Evolutionary conservation across 2,113 vertebrate species (phyloP), one percentile per base, ranked within the genome.

Genomic region (Engystomops pustulosus): DNA sequence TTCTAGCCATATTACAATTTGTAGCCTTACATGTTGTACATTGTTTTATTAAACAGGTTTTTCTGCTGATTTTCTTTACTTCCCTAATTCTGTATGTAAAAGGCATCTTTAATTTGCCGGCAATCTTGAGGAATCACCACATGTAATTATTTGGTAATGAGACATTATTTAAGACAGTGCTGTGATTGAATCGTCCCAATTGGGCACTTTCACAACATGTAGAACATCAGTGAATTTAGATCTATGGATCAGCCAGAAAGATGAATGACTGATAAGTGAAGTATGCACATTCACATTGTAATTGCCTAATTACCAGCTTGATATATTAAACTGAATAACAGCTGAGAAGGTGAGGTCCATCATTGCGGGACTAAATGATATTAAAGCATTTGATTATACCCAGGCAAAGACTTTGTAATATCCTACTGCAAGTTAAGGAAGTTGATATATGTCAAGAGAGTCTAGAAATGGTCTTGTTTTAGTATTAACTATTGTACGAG

Each of bases 71-170:
- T 78, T 36, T 20, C 34, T 60, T 62, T 6, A 62, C 53, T 30
- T 79, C 58, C 45, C 62, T 47, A 25, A 65, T 45, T 79, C 6
- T 32, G 41, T 47, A 79, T 79, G 77, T 45, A 5, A 67, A 65
- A 36, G 23, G 47, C 77, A 79, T 79, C 58, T 32, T 79, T 32
- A 79, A 62, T 79, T 65, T 79, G 77, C 44, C 17, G n/a, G 25
- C 30, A 79, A 65, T 65, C 58, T 45, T 67, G 25, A 44, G 55
- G 38, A 79, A 65, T 79, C 38, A 67, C 77, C 38, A 67, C 77
- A 79, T 79, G 77, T 79, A 79, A 67, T 79, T 67, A 79, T 79
- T 79, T 79, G 36, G 58, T 79, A 79, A 79, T 67, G 77, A 79
- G 77, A 79, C 58, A 47, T 79, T 65, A 79, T 79, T 79, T 65